phyloP scores from a whole-genome alignment of 2,888 invertebrate genomes.

The Perizoma flavofasciatum region DNA sequence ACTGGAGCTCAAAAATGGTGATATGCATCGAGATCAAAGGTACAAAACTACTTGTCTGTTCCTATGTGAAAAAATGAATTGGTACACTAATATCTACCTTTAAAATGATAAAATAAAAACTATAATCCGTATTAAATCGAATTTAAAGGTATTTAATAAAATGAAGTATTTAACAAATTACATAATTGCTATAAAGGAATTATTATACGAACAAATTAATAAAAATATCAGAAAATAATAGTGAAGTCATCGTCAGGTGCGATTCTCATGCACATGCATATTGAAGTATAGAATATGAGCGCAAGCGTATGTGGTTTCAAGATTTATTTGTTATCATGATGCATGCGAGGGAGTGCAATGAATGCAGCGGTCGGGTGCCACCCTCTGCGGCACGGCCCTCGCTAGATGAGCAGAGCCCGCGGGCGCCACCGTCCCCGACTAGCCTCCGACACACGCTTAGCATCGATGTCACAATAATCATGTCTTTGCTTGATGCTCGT shows the following conservation, averaged over 20 bases:
- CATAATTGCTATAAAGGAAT: too few relatives aligned
- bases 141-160: too few relatives aligned
- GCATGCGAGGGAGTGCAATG: conserved; percentile 60
- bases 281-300: conserved; percentile 17
- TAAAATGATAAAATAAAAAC: conserved; percentile 10
- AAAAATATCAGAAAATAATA: background rate
- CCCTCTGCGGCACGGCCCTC: conserved; percentile 36
- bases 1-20: conserved; percentile 52
- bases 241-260: conserved; percentile 9
- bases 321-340: conserved; percentile 28
- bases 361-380: conserved; percentile 35
- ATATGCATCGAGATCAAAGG: conserved; percentile 49
- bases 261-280: conserved; percentile 11
- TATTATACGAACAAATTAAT: background rate
- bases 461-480: conserved; percentile 77
- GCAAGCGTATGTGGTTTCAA: conserved; percentile 47
- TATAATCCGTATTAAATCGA: too few relatives aligned
- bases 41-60: conserved; percentile 45
- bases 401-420: conserved; percentile 64
- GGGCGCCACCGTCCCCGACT: conserved; percentile 70
- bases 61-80: conserved; percentile 7
- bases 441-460: conserved; percentile 77
- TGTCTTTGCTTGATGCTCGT: conserved; percentile 82
- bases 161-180: too few relatives aligned
- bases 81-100: conserved; percentile 38